These are phyloP conservation scores for Aricia agestis DNA, from an alignment of 1,140 invertebrate genomes.

Conservation along the genomic window DNA sequence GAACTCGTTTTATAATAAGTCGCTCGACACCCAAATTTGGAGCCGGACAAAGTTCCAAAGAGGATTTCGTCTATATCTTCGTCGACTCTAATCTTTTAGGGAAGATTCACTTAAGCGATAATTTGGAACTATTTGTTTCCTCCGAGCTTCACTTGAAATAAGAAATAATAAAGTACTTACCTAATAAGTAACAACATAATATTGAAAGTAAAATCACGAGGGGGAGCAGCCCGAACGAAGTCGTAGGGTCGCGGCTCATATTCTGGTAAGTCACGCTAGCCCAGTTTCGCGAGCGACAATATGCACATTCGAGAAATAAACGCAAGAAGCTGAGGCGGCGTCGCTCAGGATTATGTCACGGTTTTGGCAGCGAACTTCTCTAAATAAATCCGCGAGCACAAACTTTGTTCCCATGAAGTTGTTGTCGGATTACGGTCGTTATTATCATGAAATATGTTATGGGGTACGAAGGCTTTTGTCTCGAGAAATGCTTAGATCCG, in stretches of 20 bases:
- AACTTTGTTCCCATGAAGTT: conserved; percentile 12
- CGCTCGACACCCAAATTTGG: not conserved
- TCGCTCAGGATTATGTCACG: conserved; percentile 10
- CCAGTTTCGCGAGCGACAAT: not conserved
- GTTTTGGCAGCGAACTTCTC: not conserved
- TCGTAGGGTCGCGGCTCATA: no score
- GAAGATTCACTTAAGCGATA: not conserved
- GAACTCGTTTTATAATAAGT: not conserved
- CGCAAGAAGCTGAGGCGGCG: not conserved
- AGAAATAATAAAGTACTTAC: no score
- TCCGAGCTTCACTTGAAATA: no score
- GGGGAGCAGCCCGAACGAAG: no score
- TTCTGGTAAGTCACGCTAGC: not conserved
- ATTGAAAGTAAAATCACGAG: no score
- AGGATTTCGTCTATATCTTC: not conserved
- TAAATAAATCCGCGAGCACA: not conserved
- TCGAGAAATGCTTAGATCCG: not conserved
- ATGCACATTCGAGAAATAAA: not conserved
- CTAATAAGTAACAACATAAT: no score
- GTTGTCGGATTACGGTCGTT: conserved; percentile 1
- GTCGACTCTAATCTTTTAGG: not conserved
- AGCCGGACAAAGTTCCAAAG: not conserved
- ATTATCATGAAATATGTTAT: not conserved
- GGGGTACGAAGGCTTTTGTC: not conserved
- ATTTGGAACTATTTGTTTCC: not conserved